Percentiles rank a stretch among this genome's conserved stretches.
Evolutionary conservation across 2,888 invertebrate species (phyloP).

Genomic region (Lissonota sp.): DNA sequence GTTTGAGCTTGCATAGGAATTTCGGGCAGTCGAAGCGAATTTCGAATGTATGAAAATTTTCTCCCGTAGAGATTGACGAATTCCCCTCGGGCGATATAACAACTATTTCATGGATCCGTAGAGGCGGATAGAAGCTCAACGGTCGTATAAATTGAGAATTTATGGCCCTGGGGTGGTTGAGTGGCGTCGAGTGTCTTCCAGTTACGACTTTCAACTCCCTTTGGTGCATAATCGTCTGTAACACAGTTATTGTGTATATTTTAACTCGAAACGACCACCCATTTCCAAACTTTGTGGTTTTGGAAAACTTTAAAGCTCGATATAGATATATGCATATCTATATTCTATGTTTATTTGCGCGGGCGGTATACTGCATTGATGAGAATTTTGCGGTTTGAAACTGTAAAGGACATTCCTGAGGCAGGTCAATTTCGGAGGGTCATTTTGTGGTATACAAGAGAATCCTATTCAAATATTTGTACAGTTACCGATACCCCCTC

Average conservation of each 20-base stretch:
- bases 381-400: conserved; percentile 21
- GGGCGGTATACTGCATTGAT: neutral
- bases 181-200: conserved; percentile 14
- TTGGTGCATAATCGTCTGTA: neutral
- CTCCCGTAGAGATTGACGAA: neutral
- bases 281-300: conserved; percentile 16
- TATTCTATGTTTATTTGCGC: neutral
- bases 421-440: conserved; percentile 38
- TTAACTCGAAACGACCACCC: conserved; percentile 20
- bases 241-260: conserved; percentile 14
- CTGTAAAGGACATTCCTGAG: conserved; percentile 49
- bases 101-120: conserved; percentile 37
- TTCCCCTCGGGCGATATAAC: conserved; percentile 32
- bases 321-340: too few relatives aligned
- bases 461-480: conserved; percentile 44
- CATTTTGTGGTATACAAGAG: conserved; percentile 20
- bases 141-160: conserved; percentile 45
- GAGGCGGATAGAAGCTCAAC: conserved; percentile 1
- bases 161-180: conserved; percentile 29
- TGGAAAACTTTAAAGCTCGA: neutral
- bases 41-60: too few relatives aligned
- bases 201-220: conserved; percentile 27
- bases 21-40: too few relatives aligned
- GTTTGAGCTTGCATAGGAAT: too few relatives aligned
- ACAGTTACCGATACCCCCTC: conserved; percentile 28